Percentiles rank a stretch among this genome's conserved stretches.
Evolutionary conservation across 2,888 invertebrate genomes (phyloP).

Genomic region (Halocaridina rubra): DNA sequence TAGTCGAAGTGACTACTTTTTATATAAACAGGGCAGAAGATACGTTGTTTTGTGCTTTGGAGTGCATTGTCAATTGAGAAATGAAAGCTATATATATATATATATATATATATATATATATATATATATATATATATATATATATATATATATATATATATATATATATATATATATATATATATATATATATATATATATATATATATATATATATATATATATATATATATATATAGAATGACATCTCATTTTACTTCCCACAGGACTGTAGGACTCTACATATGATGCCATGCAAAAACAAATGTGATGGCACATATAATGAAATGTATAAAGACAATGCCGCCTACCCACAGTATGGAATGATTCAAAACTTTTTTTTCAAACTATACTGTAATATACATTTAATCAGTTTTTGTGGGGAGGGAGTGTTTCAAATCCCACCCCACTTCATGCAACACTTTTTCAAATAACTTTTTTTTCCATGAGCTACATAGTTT

Average conservation of each 20-base stretch:
- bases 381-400: neutral
- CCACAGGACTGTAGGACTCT: neutral
- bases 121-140: neutral
- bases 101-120: neutral
- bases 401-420: neutral
- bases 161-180: neutral
- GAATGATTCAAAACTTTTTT: neutral
- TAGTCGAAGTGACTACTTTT: neutral
- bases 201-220: conserved; percentile 1
- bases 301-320: neutral
- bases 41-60: conserved; percentile 15
- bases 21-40: neutral
- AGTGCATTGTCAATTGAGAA: conserved; percentile 6
- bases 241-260: neutral
- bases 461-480: no score
- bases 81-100: neutral
- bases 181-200: neutral
- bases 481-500: no score
- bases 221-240: conserved; percentile 9
- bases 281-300: neutral
- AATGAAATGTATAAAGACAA: neutral
- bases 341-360: neutral
- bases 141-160: neutral
- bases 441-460: neutral
- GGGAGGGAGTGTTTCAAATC: neutral